These are phyloP conservation scores for Carcharodon carcharias DNA, from an alignment of 2,797 vertebrate species.

Conservation along the genomic window DNA sequence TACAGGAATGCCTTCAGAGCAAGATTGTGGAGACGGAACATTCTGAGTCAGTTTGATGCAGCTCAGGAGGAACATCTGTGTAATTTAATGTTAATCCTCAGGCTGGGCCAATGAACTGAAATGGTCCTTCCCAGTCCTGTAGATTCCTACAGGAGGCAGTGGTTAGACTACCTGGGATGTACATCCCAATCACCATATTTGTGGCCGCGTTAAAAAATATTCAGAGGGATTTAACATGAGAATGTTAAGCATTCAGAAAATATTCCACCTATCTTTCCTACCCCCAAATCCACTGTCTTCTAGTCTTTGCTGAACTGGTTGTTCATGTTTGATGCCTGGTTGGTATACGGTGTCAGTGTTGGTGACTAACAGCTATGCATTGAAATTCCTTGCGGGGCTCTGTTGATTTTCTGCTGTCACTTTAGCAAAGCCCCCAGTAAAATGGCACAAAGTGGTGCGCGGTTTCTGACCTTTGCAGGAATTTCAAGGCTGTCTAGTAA, in stretches of 20 bases:
- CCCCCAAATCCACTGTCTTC: not conserved
- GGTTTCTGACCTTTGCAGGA: not conserved
- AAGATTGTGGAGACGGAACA: not conserved
- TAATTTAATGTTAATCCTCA: not conserved
- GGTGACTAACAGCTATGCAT: not conserved
- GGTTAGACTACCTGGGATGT: not conserved
- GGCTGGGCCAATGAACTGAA: not conserved
- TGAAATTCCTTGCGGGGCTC: not conserved
- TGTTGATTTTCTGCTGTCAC: not conserved
- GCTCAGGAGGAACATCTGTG: too few species aligned
- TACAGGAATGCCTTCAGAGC: not conserved
- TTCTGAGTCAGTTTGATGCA: not conserved
- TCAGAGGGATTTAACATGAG: not conserved
- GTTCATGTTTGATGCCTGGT: not conserved
- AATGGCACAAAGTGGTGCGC: not conserved
- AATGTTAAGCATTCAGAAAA: not conserved
- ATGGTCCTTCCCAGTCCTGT: not conserved
- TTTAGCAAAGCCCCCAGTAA: not conserved
- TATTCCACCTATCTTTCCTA: not conserved
- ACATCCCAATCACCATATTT: not conserved
- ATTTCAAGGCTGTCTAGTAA: not conserved
- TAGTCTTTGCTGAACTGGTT: not conserved
- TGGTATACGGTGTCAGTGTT: not conserved
- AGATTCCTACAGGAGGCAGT: not conserved
- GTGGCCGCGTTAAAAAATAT: not conserved